Evolutionary conservation across 2,888 invertebrate species (phyloP).

Genomic region (Cartodere bifasciata): DNA sequence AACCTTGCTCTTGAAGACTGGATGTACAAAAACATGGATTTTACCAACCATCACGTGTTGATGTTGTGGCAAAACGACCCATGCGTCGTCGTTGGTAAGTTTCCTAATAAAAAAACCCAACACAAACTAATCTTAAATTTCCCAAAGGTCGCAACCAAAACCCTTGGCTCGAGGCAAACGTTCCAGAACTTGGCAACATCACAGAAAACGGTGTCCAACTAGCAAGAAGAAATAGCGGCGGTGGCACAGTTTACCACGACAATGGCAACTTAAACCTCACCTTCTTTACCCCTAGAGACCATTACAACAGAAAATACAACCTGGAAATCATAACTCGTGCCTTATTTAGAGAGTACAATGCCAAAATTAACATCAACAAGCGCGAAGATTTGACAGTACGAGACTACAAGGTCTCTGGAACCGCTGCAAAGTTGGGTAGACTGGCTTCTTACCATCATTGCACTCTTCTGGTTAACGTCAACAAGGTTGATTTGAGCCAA

Average conservation of each 20-base stretch:
- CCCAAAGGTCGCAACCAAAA: too few species aligned
- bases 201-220: slow-evolving; percentile 54
- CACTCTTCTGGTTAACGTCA: slow-evolving; percentile 80
- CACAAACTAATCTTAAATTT: too few species aligned
- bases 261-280: slow-evolving; percentile 85
- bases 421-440: slow-evolving; percentile 83
- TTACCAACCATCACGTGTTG: slow-evolving; percentile 69
- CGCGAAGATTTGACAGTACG: slow-evolving; percentile 79
- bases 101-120: too few species aligned
- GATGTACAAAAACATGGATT: slow-evolving; percentile 81
- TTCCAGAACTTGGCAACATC: slow-evolving; percentile 42
- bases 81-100: slow-evolving; percentile 87
- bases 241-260: slow-evolving; percentile 96
- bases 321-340: slow-evolving; percentile 75
- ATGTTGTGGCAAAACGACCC: slow-evolving; percentile 90
- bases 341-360: slow-evolving; percentile 67
- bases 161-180: slow-evolving; percentile 86
- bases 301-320: slow-evolving; percentile 79
- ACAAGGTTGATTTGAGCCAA: slow-evolving; percentile 60
- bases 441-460: slow-evolving; percentile 95
- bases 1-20: slow-evolving; percentile 95
- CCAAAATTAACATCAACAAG: slow-evolving; percentile 62
- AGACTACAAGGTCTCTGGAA: slow-evolving; percentile 81
- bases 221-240: slow-evolving; percentile 87
- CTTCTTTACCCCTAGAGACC: slow-evolving; percentile 73